Evolutionary conservation across 2,113 vertebrate species (phyloP).

Genomic region (Lichenostomus cassidix): DNA sequence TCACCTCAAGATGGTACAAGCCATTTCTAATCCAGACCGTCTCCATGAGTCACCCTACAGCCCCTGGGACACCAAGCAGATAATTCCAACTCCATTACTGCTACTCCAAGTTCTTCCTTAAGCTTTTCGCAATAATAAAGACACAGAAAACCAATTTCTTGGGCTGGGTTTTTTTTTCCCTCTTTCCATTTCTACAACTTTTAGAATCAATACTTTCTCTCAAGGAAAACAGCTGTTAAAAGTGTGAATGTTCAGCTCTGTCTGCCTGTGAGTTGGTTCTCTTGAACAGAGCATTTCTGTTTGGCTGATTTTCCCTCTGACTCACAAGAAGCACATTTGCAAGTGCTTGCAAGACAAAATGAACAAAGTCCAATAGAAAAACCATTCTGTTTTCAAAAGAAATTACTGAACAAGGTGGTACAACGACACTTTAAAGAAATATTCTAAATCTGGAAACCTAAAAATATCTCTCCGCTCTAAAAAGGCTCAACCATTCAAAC

Average conservation of each 20-base stretch:
- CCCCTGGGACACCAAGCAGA: not conserved
- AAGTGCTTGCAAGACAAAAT: not conserved
- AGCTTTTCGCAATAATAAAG: not conserved
- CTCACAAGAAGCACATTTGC: not conserved
- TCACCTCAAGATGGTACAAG: not conserved
- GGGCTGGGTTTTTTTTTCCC: not conserved
- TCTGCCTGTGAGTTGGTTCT: not conserved
- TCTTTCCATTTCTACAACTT: not conserved
- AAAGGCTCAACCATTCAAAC: not conserved
- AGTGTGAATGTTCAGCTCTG: not conserved
- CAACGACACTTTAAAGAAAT: not conserved
- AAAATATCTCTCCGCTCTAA: not conserved
- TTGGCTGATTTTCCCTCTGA: not conserved
- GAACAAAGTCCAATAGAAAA: not conserved
- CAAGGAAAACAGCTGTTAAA: not conserved
- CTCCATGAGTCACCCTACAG: not conserved
- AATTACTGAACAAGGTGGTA: not conserved
- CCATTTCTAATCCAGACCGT: not conserved
- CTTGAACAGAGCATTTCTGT: not conserved
- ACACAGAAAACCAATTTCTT: not conserved
- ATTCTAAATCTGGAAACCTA: not conserved
- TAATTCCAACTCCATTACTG: not conserved
- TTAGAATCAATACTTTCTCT: not conserved
- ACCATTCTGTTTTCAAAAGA: not conserved
- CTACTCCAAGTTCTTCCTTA: not conserved